Conservation (phyloP, 2,797 vertebrate genomes). For the Tragopan temminckii region DNA sequence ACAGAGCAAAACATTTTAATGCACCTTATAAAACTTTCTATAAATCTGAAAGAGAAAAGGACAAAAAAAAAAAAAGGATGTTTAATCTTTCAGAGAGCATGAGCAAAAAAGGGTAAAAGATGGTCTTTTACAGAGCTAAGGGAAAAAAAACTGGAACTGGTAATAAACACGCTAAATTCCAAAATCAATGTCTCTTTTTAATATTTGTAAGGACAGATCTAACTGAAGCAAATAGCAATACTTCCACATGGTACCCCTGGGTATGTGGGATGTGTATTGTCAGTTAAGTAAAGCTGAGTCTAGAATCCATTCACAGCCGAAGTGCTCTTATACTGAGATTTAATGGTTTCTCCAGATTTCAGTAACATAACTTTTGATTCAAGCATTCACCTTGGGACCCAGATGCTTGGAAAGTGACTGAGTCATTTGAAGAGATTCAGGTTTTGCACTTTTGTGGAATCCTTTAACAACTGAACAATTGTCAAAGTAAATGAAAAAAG, state of each 20-base stretch:
- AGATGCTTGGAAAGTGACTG: slow-evolving; percentile 34
- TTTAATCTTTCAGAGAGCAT: background rate
- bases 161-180: background rate
- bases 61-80: background rate
- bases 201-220: background rate
- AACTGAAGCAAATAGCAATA: background rate
- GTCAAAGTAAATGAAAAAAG: slow-evolving; percentile 64
- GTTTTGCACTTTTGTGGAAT: slow-evolving; percentile 41
- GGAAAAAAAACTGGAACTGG: background rate
- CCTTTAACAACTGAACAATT: slow-evolving; percentile 54
- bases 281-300: slow-evolving; percentile 34
- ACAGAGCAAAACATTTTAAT: background rate
- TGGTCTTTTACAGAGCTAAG: background rate
- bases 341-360: slow-evolving; percentile 62
- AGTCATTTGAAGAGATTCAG: slow-evolving; percentile 47
- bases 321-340: slow-evolving; percentile 51
- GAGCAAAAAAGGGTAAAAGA: background rate
- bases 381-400: slow-evolving; percentile 56
- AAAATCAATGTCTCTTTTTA: background rate
- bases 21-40: background rate
- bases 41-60: background rate
- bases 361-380: slow-evolving; percentile 61
- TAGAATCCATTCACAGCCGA: slow-evolving; percentile 30
- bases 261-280: slow-evolving; percentile 3
- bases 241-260: background rate